A percentile compares a stretch with the other conserved stretches of the same genome.
Conservation (phyloP, 2,888 invertebrate species). For the Galeruca laticollis region DNA sequence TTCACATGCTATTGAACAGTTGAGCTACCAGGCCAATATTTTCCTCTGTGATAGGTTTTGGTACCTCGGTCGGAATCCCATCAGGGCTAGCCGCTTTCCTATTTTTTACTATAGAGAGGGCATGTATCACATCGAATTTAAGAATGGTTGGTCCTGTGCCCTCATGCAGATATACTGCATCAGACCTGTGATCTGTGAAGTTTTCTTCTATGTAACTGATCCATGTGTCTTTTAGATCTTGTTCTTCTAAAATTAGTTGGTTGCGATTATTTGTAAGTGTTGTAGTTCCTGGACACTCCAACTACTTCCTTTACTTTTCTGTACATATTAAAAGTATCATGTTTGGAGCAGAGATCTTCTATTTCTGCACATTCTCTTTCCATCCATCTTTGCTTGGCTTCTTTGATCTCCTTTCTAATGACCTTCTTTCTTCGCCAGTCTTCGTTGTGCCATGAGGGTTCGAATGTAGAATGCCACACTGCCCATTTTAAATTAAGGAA, state of each 20-base stretch:
- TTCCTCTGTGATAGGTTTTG: not conserved
- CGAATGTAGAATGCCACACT: too few relatives aligned
- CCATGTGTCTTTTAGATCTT: not conserved
- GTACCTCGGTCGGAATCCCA: not conserved
- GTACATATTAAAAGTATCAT: too few relatives aligned
- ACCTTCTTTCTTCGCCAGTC: too few relatives aligned
- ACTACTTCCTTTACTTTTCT: not conserved
- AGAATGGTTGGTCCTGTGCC: not conserved
- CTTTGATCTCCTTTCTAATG: constrained; percentile 15
- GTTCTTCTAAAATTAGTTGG: too few relatives aligned
- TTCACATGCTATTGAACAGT: too few relatives aligned
- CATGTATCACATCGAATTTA: not conserved
- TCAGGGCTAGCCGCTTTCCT: not conserved
- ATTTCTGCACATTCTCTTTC: not conserved
- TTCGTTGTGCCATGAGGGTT: too few relatives aligned
- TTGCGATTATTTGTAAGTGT: not conserved
- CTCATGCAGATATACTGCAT: too few relatives aligned
- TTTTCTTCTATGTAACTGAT: not conserved
- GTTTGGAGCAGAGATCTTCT: not conserved
- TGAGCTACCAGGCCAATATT: constrained; percentile 18
- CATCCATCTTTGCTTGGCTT: constrained; percentile 12
- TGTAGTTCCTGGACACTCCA: not conserved
- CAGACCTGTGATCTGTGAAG: not conserved
- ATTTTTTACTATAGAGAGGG: too few relatives aligned
- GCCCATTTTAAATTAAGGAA: too few relatives aligned